A percentile compares a stretch with the other conserved stretches of the same genome.
phyloP scores from a whole-genome alignment of 1,140 invertebrate genomes.

The Portunus trituberculatus region DNA sequence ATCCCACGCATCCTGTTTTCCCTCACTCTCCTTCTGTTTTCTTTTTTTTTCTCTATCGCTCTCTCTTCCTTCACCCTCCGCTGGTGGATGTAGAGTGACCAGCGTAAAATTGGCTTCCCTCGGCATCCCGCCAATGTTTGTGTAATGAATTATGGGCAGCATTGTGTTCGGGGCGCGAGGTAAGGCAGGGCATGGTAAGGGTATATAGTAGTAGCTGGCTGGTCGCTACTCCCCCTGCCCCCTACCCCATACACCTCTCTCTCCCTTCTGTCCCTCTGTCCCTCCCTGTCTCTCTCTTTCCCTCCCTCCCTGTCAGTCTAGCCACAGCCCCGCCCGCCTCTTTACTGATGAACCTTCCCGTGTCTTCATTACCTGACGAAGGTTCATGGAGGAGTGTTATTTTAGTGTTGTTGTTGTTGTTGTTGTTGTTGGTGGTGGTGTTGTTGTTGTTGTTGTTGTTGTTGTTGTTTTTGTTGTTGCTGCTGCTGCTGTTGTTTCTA shows the following conservation, averaged over 20 bases:
- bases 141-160: slow-evolving; percentile 67
- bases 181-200: not conserved
- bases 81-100: slow-evolving; percentile 49
- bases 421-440: not conserved
- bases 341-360: not conserved
- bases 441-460: not conserved
- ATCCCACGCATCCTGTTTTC: not conserved
- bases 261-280: slow-evolving; percentile 14
- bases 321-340: not conserved
- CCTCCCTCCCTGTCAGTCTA: not conserved
- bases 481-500: no score
- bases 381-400: not conserved
- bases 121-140: slow-evolving; percentile 65
- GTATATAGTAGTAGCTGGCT: not conserved
- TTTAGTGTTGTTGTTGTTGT: not conserved
- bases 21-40: not conserved
- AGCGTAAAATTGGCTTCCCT: slow-evolving; percentile 73
- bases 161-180: slow-evolving; percentile 35
- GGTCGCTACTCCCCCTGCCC: not conserved
- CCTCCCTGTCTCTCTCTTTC: not conserved
- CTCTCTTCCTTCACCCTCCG: not conserved
- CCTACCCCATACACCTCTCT: not conserved
- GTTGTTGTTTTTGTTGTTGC: no score
- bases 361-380: not conserved
- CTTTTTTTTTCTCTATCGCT: not conserved